A percentile compares a stretch with the other conserved stretches of the same genome.
Evolutionary conservation across 2,888 invertebrate genomes (phyloP).

Genomic region (Hymenopus coronatus): DNA sequence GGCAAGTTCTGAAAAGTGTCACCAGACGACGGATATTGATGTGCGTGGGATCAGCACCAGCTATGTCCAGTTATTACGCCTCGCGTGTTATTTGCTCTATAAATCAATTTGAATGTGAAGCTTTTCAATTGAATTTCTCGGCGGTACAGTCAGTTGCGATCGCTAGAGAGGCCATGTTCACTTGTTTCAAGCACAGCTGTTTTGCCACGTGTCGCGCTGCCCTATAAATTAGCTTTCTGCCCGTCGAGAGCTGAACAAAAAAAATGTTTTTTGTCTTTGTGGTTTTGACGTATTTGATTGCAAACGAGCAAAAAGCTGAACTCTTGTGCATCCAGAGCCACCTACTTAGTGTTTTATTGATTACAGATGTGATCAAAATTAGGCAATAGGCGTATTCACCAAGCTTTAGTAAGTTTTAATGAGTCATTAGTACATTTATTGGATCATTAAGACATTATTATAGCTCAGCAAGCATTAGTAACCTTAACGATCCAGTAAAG

Average conservation of each 20-base stretch:
- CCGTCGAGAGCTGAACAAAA: not conserved
- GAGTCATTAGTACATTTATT: no score
- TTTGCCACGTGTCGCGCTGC: not conserved
- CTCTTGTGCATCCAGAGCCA: no score
- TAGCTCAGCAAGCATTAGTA: no score
- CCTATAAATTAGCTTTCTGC: not conserved
- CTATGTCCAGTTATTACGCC: not conserved
- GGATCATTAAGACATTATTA: no score
- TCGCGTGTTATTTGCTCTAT: constrained; percentile 1
- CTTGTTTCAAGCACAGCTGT: not conserved
- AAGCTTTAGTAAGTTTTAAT: no score
- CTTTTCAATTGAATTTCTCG: not conserved
- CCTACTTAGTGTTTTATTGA: no score
- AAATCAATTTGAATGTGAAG: not conserved
- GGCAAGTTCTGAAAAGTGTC: not conserved
- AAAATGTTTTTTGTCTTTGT: no score
- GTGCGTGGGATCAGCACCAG: not conserved
- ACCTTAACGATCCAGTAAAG: no score
- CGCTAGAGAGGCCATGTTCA: not conserved
- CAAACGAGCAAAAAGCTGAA: no score
- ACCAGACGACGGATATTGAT: not conserved
- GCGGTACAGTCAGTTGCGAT: not conserved
- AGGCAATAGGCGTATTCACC: no score
- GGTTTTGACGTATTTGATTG: no score
- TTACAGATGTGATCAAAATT: no score